phyloP scores from a whole-genome alignment of 2,888 invertebrate genomes.

The Lasioglossum pauxillum region DNA sequence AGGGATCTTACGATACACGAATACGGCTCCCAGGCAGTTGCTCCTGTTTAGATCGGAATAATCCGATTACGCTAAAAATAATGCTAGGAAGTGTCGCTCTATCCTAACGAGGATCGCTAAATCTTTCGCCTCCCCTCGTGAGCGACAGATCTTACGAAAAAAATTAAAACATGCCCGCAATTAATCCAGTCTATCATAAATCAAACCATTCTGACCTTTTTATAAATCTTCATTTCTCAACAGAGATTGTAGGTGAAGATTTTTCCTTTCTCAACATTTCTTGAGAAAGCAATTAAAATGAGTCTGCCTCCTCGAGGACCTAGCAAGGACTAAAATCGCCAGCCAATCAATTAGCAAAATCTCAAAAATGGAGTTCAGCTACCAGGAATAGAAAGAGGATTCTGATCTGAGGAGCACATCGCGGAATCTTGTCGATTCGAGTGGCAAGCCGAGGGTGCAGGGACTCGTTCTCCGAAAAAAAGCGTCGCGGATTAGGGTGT shows the following conservation, averaged over 20 bases:
- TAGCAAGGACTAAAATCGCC: too few species aligned
- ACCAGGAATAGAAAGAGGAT: background rate
- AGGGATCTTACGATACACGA: conserved; percentile 41
- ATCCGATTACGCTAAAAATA: background rate
- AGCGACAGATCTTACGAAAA: background rate
- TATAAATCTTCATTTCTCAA: background rate
- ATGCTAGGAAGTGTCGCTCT: background rate
- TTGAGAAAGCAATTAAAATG: background rate
- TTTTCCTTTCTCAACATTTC: background rate
- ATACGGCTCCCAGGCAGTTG: conserved; percentile 36
- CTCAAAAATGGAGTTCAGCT: background rate
- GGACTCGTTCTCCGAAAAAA: background rate
- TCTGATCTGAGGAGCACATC: background rate
- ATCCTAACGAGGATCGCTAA: background rate
- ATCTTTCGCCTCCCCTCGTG: background rate
- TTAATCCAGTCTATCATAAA: background rate
- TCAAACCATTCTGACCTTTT: background rate
- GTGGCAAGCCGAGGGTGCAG: background rate
- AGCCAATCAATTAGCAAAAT: background rate
- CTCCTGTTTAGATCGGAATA: conserved; percentile 13
- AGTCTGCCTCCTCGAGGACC: too few species aligned
- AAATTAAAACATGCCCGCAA: background rate
- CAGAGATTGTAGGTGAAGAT: background rate
- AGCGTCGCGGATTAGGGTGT: background rate
- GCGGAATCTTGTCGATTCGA: background rate